Evolutionary conservation across 1,140 invertebrate species (phyloP), one percentile per base, ranked within the genome.

Genomic region (Eciton burchellii): DNA sequence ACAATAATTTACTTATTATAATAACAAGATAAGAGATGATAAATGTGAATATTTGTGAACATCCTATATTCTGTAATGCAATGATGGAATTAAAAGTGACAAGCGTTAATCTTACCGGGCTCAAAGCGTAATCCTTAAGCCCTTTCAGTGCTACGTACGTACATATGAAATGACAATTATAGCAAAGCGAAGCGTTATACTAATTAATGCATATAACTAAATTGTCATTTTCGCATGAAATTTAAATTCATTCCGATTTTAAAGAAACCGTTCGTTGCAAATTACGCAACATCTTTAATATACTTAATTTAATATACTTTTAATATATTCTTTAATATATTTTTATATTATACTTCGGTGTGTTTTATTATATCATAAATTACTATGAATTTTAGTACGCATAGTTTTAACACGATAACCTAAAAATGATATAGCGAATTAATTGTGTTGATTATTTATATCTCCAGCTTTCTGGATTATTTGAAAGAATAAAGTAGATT

Each of bases 71-170:
- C 45, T 66, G 21, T 66, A 62, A 62, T 62, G 35, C 14, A 41
- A 24, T 66, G 43, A 43, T 21, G 14, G 45, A 14, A 4, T 66
- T 66, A 66, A 66, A 26, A 21, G n/a, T 9, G 45, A 47, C 45
- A 66, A n/a, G 9, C 43, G 43, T 14, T 66, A 66, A 66, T 66
- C 63, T 47, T 66, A 24, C 63, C 24, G 45, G 43, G 63, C 24
- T 66, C 24, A 66, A 47, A 14, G 24, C 45, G 45, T n/a, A 66
- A 66, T 21, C 24, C 24, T 57, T 21, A 26, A 66, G 35, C 63
- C 63, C 45, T 47, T 66, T 21, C 2, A 47, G 45, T 66, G 21
- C 14, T 65, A 24, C 21, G 8, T 41, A 6, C 21, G 2, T 65
- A 45, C 11, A 19, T 29, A 35, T 6, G 29, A 3, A 12, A 26